phyloP scores from a whole-genome alignment of 2,113 vertebrate genomes.

The Phrynosoma blainvillii region DNA sequence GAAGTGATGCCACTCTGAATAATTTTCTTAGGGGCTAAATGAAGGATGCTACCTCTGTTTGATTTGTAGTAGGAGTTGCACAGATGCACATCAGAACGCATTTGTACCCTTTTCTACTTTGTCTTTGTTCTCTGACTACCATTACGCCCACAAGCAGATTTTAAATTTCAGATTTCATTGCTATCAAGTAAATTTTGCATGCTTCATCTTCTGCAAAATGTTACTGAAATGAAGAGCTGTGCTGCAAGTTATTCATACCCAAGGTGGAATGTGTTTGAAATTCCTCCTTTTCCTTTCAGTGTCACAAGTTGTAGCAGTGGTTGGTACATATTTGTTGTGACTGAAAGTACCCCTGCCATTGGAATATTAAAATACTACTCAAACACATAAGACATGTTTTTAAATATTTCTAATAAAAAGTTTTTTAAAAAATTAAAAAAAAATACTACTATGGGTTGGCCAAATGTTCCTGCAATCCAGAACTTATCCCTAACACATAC shows the following conservation, averaged over 20 bases:
- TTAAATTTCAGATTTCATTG: neutral
- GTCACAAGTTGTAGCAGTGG: slow-evolving; percentile 4
- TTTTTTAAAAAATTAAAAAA: no score
- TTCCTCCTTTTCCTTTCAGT: slow-evolving; percentile 49
- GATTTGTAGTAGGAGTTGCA: slow-evolving; percentile 2
- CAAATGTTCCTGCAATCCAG: neutral
- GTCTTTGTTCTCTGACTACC: slow-evolving; percentile 4
- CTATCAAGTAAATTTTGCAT: neutral
- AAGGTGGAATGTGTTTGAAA: slow-evolving; percentile 2
- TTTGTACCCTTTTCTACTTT: neutral
- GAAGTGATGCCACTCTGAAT: slow-evolving; percentile 8
- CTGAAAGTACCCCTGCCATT: neutral
- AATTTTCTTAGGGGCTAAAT: slow-evolving; percentile 18
- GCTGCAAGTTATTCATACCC: slow-evolving; percentile 38
- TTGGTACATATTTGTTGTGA: neutral
- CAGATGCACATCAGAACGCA: slow-evolving; percentile 23
- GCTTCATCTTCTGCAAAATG: slow-evolving; percentile 44
- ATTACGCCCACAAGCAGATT: slow-evolving; percentile 14
- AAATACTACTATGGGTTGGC: neutral
- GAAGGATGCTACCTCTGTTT: neutral
- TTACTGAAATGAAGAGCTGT: slow-evolving; percentile 38
- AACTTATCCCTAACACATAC: neutral
- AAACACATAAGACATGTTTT: no score
- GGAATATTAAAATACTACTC: neutral
- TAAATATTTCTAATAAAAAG: no score